Conservation (phyloP, 1,140 invertebrate genomes). For the Cherax destructor region DNA sequence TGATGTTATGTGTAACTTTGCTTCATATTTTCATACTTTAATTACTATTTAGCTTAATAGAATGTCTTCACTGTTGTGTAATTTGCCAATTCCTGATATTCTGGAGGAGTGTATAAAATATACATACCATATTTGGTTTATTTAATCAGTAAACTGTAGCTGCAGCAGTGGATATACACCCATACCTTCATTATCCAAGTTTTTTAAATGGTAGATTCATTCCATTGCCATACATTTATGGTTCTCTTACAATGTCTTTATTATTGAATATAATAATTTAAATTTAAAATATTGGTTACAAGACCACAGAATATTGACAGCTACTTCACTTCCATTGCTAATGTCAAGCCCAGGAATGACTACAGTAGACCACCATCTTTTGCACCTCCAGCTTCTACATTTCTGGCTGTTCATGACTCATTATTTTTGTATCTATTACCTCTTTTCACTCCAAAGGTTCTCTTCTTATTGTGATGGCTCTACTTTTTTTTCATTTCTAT, state of each 20-base stretch:
- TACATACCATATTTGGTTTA: not conserved
- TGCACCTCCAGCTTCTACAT: no score
- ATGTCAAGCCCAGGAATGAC: no score
- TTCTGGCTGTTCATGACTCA: no score
- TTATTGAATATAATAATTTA: no score
- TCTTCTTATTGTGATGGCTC: no score
- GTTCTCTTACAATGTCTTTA: not conserved
- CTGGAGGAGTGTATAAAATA: not conserved
- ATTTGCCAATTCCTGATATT: conserved; percentile 9
- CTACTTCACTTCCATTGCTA: no score
- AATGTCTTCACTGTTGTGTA: conserved; percentile 9
- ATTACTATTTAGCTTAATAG: conserved; percentile 22
- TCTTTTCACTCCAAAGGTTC: no score
- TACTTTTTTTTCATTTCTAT: no score
- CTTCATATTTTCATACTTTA: conserved; percentile 35
- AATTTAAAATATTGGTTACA: no score
- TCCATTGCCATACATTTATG: not conserved
- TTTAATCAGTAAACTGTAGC: conserved; percentile 24
- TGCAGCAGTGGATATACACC: conserved; percentile 7
- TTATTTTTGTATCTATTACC: no score
- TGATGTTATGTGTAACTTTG: conserved; percentile 12
- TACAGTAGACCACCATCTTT: no score
- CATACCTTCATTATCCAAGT: not conserved
- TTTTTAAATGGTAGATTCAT: not conserved
- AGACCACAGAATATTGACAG: no score